Base-by-base conservation (phyloP, 2,888 invertebrate species). In the Sinohyriopsis cumingii region DNA sequence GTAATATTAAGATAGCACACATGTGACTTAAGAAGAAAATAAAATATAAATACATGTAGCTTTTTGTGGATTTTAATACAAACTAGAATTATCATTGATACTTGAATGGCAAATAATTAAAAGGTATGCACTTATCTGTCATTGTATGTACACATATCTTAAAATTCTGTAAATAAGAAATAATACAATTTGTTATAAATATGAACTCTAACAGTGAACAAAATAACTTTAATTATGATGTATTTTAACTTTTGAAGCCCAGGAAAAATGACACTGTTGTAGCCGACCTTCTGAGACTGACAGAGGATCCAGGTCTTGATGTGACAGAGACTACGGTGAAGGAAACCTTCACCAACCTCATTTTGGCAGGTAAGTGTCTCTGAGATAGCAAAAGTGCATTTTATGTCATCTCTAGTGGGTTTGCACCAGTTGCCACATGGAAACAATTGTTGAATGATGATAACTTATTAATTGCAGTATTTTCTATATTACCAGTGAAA, bases 271-370 rank as follows among this genome's bases (percentile, higher is more conserved):
- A 77, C n/a, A 71, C 78, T 69, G 73, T 82, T 1, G 70, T 82
- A 24, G 53, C 65, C 12, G 71, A 73, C 22, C 65, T 82, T 22
- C 61, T 69, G 54, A 67, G 69, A 5, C 56, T 68, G 5, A 56
- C 71, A 0, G 24, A 68, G 33, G 54, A 75, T 3, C 57, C 55
- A 24, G 65, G 66, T n/a, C 69, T 67, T 20, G 70, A 80, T 22
- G 63, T 81, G 25, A 67, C 77, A 0, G 74, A 78, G 28, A 69
- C 69, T 9, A 84, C 84, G 0, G 69, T 81, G 12, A 84, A 83
- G 69, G 84, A 86, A 73, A 81, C 82, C 15, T 86, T 84, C 67
- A 86, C 85, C 22, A 86, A 86, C 68, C 79, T 84, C n/a, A 80
- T 86, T 56, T 72, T 86, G 20, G 85, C 85, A 72, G 85, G 85